These are phyloP conservation scores for Picathartes gymnocephalus DNA, from an alignment of 2,113 vertebrate species.

Conservation along the genomic window DNA sequence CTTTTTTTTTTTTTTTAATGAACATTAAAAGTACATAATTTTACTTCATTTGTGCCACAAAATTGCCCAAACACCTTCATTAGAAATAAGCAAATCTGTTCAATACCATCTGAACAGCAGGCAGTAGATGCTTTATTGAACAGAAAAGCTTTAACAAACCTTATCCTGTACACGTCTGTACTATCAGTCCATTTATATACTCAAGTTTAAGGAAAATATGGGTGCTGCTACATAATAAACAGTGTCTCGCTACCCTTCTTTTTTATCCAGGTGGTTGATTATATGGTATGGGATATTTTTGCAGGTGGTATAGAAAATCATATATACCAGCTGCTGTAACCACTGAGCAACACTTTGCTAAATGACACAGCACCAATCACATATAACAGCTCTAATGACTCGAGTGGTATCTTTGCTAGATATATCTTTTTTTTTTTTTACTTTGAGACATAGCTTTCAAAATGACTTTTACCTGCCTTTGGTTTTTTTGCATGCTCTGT, in stretches of 20 bases:
- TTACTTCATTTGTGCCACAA: slow-evolving; percentile 71
- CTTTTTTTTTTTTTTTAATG: slow-evolving; percentile 49
- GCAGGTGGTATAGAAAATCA: slow-evolving; percentile 78
- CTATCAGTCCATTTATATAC: slow-evolving; percentile 59
- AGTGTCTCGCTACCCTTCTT: slow-evolving; percentile 52
- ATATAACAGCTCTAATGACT: slow-evolving; percentile 67
- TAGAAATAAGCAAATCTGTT: slow-evolving; percentile 76
- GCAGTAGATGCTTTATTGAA: slow-evolving; percentile 76
- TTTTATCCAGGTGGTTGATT: slow-evolving; percentile 77
- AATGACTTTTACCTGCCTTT: slow-evolving; percentile 43
- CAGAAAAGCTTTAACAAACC: slow-evolving; percentile 74
- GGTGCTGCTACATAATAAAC: slow-evolving; percentile 64
- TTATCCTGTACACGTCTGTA: slow-evolving; percentile 61
- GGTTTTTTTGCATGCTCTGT: slow-evolving; percentile 35
- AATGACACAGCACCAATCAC: slow-evolving; percentile 66
- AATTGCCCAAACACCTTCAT: slow-evolving; percentile 75
- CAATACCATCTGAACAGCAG: slow-evolving; percentile 70
- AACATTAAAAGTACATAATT: slow-evolving; percentile 74
- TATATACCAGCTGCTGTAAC: slow-evolving; percentile 72
- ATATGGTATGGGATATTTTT: slow-evolving; percentile 72
- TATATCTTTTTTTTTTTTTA: background rate
- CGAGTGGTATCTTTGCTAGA: slow-evolving; percentile 58
- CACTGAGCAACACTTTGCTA: slow-evolving; percentile 70
- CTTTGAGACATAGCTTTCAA: slow-evolving; percentile 46
- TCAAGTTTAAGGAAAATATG: slow-evolving; percentile 63